Percentiles rank a stretch among this genome's conserved stretches.
Evolutionary conservation across 2,888 invertebrate genomes (phyloP).

Genomic region (Nomada lathburiana): DNA sequence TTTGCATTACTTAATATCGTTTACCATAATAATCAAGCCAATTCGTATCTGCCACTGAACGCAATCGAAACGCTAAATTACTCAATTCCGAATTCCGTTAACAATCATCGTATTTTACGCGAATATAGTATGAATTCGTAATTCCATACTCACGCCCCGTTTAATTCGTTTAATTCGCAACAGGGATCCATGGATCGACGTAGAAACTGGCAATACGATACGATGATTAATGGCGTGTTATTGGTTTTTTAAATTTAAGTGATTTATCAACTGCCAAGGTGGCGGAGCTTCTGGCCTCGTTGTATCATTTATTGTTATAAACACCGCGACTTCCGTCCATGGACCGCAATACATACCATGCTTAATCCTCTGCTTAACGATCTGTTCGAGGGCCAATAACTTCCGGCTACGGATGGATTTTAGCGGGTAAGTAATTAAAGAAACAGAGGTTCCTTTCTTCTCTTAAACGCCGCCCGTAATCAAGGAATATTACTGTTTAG

Average conservation of each 20-base stretch:
- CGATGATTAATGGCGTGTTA: conserved; percentile 57
- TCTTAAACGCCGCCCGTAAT: background rate
- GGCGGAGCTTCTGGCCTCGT: conserved; percentile 24
- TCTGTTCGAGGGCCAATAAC: conserved; percentile 31
- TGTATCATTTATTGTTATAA: conserved; percentile 63
- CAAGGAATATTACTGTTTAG: conserved; percentile 12
- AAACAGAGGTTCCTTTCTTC: background rate
- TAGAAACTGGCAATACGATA: conserved; percentile 28
- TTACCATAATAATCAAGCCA: no score
- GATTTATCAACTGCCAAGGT: conserved; percentile 53
- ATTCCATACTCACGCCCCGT: conserved; percentile 8
- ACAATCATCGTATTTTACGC: no score
- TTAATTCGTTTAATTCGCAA: conserved; percentile 42
- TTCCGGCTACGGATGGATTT: background rate
- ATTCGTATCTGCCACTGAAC: no score
- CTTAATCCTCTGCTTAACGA: conserved; percentile 40
- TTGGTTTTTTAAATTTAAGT: conserved; percentile 49
- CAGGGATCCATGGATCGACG: conserved; percentile 33
- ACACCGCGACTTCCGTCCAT: background rate
- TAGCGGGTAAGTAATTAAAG: conserved; percentile 28
- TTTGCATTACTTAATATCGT: no score
- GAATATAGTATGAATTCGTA: conserved; percentile 20
- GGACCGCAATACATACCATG: background rate
- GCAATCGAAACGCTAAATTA: no score
- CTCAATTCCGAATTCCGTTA: no score